These are phyloP conservation scores for Congeria kusceri DNA, from an alignment of 2,888 invertebrate species.

Conservation along the genomic window DNA sequence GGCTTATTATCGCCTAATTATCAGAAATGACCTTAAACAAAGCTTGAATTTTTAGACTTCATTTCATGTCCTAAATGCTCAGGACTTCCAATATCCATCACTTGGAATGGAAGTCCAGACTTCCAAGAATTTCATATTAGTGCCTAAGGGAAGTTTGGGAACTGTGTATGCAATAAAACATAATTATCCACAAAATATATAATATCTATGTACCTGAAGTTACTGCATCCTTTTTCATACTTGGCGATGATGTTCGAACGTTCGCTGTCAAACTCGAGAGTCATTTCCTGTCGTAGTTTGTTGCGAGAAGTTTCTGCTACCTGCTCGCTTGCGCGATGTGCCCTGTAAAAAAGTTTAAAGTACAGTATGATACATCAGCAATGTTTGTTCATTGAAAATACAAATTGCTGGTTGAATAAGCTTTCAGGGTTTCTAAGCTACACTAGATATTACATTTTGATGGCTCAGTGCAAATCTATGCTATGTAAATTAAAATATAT, in stretches of 20 bases:
- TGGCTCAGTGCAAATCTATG: too few relatives aligned
- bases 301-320: conserved; percentile 74
- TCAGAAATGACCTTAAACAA: too few relatives aligned
- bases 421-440: too few relatives aligned
- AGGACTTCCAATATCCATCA: too few relatives aligned
- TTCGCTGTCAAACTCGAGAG: conserved; percentile 66
- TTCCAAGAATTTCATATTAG: neutral
- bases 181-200: too few relatives aligned
- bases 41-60: too few relatives aligned
- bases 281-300: conserved; percentile 64
- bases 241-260: conserved; percentile 64
- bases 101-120: neutral
- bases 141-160: neutral
- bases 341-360: conserved; percentile 58
- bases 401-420: too few relatives aligned
- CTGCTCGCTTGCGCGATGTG: conserved; percentile 73
- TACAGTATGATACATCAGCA: neutral
- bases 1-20: too few relatives aligned
- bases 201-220: conserved; percentile 56
- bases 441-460: too few relatives aligned
- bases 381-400: neutral
- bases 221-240: conserved; percentile 69
- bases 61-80: too few relatives aligned
- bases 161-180: too few relatives aligned
- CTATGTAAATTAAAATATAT: too few relatives aligned